Percentiles rank a stretch among this genome's conserved stretches.
phyloP scores from a whole-genome alignment of 2,797 vertebrate genomes.

The Rhinichthys osculus region DNA sequence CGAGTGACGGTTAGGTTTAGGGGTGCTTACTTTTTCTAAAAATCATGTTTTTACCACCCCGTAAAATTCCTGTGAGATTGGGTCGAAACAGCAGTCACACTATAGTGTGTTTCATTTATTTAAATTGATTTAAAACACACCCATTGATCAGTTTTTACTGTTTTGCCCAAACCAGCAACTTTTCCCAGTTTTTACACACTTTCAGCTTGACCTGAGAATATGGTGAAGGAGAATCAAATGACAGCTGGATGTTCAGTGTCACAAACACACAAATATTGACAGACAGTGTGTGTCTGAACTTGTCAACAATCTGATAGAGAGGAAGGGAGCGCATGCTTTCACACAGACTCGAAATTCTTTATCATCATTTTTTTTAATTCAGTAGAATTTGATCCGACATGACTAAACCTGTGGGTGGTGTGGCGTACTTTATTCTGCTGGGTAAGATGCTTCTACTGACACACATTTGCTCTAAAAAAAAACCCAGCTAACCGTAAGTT shows the following conservation, averaged over 20 bases:
- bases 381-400: constrained; percentile 11
- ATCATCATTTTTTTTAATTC: not conserved
- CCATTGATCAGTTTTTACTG: not conserved
- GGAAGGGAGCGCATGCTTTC: constrained; percentile 25
- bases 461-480: not conserved
- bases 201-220: not conserved
- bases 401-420: constrained; percentile 28
- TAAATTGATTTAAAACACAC: not conserved
- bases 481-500: not conserved
- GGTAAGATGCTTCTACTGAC: not conserved
- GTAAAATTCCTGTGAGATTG: not conserved
- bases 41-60: not conserved
- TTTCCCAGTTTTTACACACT: not conserved
- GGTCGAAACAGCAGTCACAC: not conserved
- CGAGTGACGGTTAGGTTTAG: not conserved
- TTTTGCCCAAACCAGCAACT: not conserved
- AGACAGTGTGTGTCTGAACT: constrained; percentile 84
- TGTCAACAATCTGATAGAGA: constrained; percentile 89
- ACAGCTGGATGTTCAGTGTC: constrained; percentile 76
- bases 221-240: constrained; percentile 72
- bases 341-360: constrained; percentile 22
- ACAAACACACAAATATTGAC: constrained; percentile 93
- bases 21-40: not conserved
- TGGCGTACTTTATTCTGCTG: not conserved
- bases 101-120: not conserved